Evolutionary conservation across 2,113 vertebrate genomes (phyloP), one percentile per base, ranked within the genome.

Genomic region (Pelecanus crispus): DNA sequence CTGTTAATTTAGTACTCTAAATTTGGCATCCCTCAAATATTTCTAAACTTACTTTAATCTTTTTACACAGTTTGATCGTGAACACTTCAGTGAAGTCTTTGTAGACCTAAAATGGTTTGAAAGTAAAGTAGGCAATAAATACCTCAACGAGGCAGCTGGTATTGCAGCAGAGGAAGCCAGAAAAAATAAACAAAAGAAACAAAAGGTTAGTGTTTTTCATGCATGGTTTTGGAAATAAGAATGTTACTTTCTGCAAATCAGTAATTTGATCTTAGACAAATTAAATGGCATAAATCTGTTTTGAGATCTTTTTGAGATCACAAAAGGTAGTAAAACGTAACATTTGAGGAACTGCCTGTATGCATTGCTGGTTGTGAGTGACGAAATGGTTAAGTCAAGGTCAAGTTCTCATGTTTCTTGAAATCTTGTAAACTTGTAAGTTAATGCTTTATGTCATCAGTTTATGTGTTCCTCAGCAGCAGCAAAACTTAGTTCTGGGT

Each of bases 31-130:
- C 18, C 15, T 90, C 38, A 81, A 86, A 31, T 85, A 73, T 28
- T 92, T 83, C 40, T 78, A 45, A 93, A 94, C 16, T 91, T 49
- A 32, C 34, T 94, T 93, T 53, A 70, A 49, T 97, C 53, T 96
- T 70, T 81, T 16, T 95, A 19, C 84, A 50, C 91, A 99, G 99
- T 99, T 99, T 96, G 99, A 99, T 97, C 98, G 99, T 68, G 99
- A 99, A 65, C 99, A 99, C 97, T 99, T 99, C 95, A 99, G 96
- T 92, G 99, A 99, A 92, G 98, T 99, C 92, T 99, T 99, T 97
- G 99, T 99, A 95, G 99, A 99, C 97, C 97, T 99, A 59, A 99
- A 99, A 96, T 99, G 99, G 99, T 99, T 99, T 97, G 99, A 99
- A 98, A 99, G 99, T 97, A 99, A 99, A 98, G 98, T 99, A 65